phyloP scores from a whole-genome alignment of 2,113 vertebrate genomes.

The Galeopterus variegatus region DNA sequence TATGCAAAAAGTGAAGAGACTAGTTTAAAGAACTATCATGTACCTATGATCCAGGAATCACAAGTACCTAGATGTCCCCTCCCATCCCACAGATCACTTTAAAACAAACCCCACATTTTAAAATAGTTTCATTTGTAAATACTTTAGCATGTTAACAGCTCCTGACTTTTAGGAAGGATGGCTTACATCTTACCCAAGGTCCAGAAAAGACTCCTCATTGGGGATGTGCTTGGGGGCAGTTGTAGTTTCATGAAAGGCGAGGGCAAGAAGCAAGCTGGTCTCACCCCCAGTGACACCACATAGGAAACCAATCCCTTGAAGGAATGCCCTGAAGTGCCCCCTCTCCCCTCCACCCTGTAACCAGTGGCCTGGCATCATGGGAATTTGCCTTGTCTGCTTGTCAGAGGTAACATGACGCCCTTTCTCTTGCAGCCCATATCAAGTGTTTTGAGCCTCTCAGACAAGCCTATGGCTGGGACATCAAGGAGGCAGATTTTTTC shows the following conservation, averaged over 20 bases:
- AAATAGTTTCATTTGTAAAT: not conserved
- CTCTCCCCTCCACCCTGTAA: not conserved
- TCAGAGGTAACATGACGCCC: constrained; percentile 77
- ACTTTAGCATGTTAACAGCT: not conserved
- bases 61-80: not conserved
- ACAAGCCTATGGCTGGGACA: constrained; percentile 33
- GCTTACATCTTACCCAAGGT: not conserved
- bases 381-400: constrained; percentile 79
- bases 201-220: not conserved
- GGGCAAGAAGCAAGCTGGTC: not conserved
- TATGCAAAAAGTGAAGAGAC: not conserved
- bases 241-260: not conserved
- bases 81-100: not conserved
- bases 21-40: not conserved
- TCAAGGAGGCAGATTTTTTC: constrained; percentile 52
- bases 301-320: constrained; percentile 68
- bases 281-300: constrained; percentile 43
- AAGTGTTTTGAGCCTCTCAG: constrained; percentile 68
- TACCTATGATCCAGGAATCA: not conserved
- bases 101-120: not conserved
- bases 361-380: constrained; percentile 69
- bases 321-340: constrained; percentile 70
- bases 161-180: constrained; percentile 40
- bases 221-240: not conserved
- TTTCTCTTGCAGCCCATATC: constrained; percentile 73